These are phyloP conservation scores for Psittacara wagleri DNA, from an alignment of 2,113 vertebrate species.

Conservation along the genomic window DNA sequence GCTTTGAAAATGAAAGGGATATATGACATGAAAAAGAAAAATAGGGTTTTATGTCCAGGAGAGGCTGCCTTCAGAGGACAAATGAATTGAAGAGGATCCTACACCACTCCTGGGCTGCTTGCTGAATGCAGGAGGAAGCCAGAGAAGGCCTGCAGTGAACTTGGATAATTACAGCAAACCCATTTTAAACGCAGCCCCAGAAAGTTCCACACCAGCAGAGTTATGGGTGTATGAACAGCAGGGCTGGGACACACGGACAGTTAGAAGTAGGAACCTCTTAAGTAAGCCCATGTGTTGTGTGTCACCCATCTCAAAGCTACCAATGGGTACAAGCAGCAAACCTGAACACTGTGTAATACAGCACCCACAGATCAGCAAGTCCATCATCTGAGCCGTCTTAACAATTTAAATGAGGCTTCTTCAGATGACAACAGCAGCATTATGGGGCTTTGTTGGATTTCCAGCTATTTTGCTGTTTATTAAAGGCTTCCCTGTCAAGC, in stretches of 20 bases:
- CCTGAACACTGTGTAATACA: not conserved
- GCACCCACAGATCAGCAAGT: not conserved
- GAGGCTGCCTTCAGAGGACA: not conserved
- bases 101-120: not conserved
- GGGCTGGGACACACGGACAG: not conserved
- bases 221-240: accelerated
- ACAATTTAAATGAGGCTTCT: not conserved
- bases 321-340: not conserved
- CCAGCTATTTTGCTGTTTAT: not conserved
- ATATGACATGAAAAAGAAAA: not conserved
- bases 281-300: not conserved
- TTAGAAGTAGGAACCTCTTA: not conserved
- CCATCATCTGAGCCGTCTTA: not conserved
- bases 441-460: not conserved
- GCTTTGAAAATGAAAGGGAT: not conserved
- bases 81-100: not conserved
- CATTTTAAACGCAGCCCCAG: not conserved
- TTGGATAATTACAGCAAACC: not conserved
- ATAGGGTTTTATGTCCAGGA: not conserved
- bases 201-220: not conserved
- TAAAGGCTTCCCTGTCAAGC: not conserved
- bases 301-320: not conserved
- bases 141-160: not conserved
- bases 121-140: not conserved
- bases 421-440: not conserved